Evolutionary conservation across 2,797 vertebrate genomes (phyloP).

Genomic region (Parauchenoglanis ngamensis): DNA sequence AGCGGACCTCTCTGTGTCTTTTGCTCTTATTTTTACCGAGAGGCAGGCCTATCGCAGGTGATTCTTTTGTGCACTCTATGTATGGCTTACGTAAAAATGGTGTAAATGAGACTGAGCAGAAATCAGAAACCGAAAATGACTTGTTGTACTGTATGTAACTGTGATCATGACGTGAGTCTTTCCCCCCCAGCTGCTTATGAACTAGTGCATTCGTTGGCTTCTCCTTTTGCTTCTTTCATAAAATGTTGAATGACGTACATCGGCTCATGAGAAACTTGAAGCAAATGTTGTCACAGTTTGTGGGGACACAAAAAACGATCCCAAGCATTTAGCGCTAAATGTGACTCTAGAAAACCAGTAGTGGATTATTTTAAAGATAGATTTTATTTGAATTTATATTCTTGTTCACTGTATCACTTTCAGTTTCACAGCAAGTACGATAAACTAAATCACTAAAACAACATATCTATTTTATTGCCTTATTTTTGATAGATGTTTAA

Average conservation of each 20-base stretch:
- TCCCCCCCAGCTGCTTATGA: background rate
- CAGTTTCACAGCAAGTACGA: conserved; percentile 29
- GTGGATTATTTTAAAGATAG: conserved; percentile 16
- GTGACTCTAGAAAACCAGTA: background rate
- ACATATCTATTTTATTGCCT: conserved; percentile 54
- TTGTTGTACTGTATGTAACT: conserved; percentile 66
- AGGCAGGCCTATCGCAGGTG: conserved; percentile 59
- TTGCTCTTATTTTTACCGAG: conserved; percentile 62
- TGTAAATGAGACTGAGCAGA: conserved; percentile 42
- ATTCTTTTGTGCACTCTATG: conserved; percentile 63
- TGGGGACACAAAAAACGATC: background rate
- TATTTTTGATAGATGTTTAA: conserved; percentile 51
- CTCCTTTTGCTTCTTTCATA: conserved; percentile 41
- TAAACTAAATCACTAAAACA: conserved; percentile 29
- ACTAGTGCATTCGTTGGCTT: conserved; percentile 38
- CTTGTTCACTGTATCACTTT: conserved; percentile 20
- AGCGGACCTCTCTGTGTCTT: conserved; percentile 48
- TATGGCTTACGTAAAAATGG: conserved; percentile 50
- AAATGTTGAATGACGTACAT: conserved; percentile 22
- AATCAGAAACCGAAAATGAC: conserved; percentile 57
- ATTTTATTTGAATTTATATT: conserved; percentile 3
- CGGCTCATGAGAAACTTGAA: conserved; percentile 29
- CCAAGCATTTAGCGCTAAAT: background rate
- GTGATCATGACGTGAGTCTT: conserved; percentile 50
- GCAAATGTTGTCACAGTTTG: conserved; percentile 12